Conservation (phyloP, 1,140 invertebrate species). For the Nymphalis io region DNA sequence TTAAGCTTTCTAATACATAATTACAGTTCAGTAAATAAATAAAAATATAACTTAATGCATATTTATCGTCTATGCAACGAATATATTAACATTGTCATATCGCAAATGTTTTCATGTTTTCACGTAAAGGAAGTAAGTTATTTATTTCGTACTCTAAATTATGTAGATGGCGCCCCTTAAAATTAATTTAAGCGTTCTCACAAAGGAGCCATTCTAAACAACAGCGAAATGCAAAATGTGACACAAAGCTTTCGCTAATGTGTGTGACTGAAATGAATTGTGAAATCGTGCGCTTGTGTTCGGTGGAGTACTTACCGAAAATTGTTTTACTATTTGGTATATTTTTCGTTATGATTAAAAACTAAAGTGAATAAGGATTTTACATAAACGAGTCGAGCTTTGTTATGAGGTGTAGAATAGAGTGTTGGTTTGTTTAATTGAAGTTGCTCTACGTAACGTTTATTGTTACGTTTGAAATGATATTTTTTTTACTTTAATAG, state of each 20-base stretch:
- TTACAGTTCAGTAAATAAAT: too few relatives aligned
- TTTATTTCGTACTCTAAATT: conserved; percentile 31
- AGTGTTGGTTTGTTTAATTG: too few relatives aligned
- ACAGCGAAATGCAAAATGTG: conserved; percentile 47
- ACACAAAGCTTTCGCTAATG: conserved; percentile 52
- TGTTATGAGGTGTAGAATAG: too few relatives aligned
- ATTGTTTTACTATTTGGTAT: conserved; percentile 2
- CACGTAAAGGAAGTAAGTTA: conserved; percentile 24
- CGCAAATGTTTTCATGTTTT: conserved; percentile 31
- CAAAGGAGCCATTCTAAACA: conserved; percentile 55
- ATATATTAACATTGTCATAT: conserved; percentile 25
- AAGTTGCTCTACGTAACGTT: too few relatives aligned
- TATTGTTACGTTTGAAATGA: too few relatives aligned
- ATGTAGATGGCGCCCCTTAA: conserved; percentile 36
- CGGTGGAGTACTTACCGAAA: conserved; percentile 6
- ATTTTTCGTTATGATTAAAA: not conserved
- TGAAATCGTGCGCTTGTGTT: conserved; percentile 11
- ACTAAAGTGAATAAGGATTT: not conserved
- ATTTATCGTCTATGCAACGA: not conserved
- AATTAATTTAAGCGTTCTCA: conserved; percentile 57
- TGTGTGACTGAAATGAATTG: conserved; percentile 41
- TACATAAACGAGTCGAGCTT: not conserved
- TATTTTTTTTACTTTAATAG: too few relatives aligned
- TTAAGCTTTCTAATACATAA: not conserved
- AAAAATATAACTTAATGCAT: not conserved